Percentiles rank a stretch among this genome's conserved stretches.
phyloP scores from a whole-genome alignment of 2,888 invertebrate genomes.

The Clitarchus hookeri region DNA sequence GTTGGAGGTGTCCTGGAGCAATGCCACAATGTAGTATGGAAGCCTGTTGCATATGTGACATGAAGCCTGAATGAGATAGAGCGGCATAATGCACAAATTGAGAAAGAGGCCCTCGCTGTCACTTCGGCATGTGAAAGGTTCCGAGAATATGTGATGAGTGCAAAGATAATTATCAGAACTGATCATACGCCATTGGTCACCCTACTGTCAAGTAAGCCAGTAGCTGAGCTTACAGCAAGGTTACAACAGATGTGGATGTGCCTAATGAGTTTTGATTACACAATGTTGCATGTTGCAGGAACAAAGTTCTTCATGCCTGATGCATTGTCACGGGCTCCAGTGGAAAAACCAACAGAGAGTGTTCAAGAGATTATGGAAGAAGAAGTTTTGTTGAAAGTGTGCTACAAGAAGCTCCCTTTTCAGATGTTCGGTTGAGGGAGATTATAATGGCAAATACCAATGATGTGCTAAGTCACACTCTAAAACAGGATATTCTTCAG shows the following conservation, averaged over 20 bases:
- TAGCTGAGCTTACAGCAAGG: neutral
- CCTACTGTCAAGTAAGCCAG: neutral
- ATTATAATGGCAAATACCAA: neutral
- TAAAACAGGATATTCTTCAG: neutral
- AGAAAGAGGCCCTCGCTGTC: neutral
- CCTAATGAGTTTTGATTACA: neutral
- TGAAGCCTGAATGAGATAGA: neutral
- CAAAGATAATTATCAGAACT: neutral
- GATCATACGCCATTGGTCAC: neutral
- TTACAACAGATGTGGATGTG: neutral
- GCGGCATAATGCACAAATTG: neutral
- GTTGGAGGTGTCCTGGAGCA: neutral
- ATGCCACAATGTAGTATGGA: neutral
- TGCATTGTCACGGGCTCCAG: neutral
- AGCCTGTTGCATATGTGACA: neutral
- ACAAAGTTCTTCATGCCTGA: neutral
- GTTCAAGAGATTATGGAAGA: neutral
- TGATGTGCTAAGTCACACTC: neutral
- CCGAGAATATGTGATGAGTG: neutral
- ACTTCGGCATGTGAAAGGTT: neutral
- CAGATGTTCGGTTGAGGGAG: no score
- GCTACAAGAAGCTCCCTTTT: neutral
- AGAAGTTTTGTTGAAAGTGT: neutral
- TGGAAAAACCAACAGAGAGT: no score
- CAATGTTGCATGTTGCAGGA: neutral